Evolutionary conservation across 2,113 vertebrate species (phyloP).

Genomic region (Tapirus terrestris): DNA sequence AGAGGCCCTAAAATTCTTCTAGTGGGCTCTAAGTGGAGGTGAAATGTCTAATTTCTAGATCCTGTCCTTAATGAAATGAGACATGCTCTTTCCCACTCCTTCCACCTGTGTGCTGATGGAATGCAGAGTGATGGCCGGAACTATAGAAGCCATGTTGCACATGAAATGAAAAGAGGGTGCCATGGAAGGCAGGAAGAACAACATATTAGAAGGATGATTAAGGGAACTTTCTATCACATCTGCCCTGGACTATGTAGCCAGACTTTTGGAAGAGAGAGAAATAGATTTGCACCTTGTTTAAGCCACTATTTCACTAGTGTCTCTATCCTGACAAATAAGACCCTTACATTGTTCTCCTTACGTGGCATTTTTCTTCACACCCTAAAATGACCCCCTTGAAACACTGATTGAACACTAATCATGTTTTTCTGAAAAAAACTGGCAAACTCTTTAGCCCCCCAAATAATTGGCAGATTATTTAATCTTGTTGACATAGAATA

Average conservation of each 20-base stretch:
- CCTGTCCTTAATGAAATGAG: not conserved
- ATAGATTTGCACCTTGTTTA: not conserved
- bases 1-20: not conserved
- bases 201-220: not conserved
- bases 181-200: not conserved
- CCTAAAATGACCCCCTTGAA: not conserved
- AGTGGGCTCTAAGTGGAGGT: rapidly evolving
- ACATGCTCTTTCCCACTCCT: not conserved
- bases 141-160: rapidly evolving
- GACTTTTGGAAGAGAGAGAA: not conserved
- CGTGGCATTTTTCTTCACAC: not conserved
- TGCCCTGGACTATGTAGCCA: too few relatives aligned
- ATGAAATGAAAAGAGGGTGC: not conserved
- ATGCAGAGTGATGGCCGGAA: not conserved
- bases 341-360: not conserved
- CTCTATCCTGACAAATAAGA: not conserved
- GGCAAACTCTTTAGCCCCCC: not conserved
- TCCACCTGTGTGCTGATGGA: not conserved
- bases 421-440: not conserved
- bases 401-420: not conserved
- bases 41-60: not conserved
- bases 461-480: not conserved
- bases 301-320: not conserved
- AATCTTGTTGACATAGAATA: not conserved
- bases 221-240: too few relatives aligned